Base-by-base conservation (phyloP, 2,888 invertebrate genomes). In the Thereva unica region DNA sequence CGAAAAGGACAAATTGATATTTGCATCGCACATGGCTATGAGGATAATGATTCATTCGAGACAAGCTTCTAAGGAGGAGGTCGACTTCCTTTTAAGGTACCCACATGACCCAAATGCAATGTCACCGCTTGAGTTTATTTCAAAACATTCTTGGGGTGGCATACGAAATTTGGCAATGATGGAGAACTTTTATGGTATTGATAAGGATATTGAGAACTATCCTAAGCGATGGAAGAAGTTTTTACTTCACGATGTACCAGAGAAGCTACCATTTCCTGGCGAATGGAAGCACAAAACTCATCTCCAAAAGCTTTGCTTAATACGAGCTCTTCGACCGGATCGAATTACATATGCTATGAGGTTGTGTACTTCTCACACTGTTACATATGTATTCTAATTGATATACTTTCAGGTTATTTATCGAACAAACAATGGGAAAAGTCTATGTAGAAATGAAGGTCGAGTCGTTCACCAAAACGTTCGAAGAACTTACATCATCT, bases 281-380 rank as follows among this genome's bases (percentile, higher is more conserved):
- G 97, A 97, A 75, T 97, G 97, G 97, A 97, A 97, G 78, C 93
- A 92, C 77, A 95, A 94, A 78, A 85, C 89, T 0, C 83, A 92
- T 0, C 80, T 97, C 52, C 96, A 97, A 78, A 87, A 91, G 71
- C 83, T 97, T 3, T 97, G 96, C 76, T 96, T 97, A 78, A 89
- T 97, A 87, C 83, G 97, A 67, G 92, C 94, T 1, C 81, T 97
- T 57, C 84, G 97, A 37, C 91, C 96, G 0, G 97, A 97, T 81
- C 86, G 97, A 72, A 95, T 97, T 92, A 93, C 93, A 0, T 95
- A 97, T 75, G 96, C 96, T 9, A 87, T 95, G 55, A 82, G 82
- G 90, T 90, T 23, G 23, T 23, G 2, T 23, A 23, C 23, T 23
- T 23, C 23, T 23, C 2, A 23, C 23, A 23, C 2, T 23, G 23